Conservation (phyloP, 2,113 vertebrate genomes). For the Myotis yumanensis region DNA sequence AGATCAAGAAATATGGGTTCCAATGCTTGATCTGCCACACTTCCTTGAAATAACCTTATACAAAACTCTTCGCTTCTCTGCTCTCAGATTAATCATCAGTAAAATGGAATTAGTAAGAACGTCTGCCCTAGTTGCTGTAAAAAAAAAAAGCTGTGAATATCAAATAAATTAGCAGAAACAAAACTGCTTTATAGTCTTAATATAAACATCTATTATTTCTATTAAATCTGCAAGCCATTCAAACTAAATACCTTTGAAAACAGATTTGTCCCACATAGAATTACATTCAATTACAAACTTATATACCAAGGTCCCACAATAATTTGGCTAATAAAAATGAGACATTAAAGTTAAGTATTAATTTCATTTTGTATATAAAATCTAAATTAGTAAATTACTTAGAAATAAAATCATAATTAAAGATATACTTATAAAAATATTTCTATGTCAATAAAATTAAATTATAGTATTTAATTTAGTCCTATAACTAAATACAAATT, state of each 20-base stretch:
- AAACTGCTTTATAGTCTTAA: conserved; percentile 22
- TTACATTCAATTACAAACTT: conserved; percentile 32
- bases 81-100: background rate
- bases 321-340: conserved; percentile 37
- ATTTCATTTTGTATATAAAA: conserved; percentile 56
- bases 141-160: background rate
- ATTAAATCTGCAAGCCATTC: background rate
- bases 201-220: conserved; percentile 20
- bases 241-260: conserved; percentile 28
- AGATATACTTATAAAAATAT: conserved; percentile 22
- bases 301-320: background rate
- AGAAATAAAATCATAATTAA: conserved; percentile 22
- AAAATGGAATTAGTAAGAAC: background rate
- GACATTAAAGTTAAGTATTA: conserved; percentile 24
- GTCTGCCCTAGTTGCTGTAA: background rate
- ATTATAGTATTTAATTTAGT: background rate
- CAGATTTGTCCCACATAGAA: background rate
- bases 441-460: conserved; percentile 9
- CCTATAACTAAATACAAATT: conserved; percentile 10
- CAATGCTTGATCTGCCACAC: background rate
- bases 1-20: background rate
- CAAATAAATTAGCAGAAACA: conserved; percentile 1
- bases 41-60: background rate
- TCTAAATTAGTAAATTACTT: conserved; percentile 28
- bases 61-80: conserved; percentile 14